These are phyloP conservation scores for Urocyon cinereoargenteus DNA, from an alignment of 2,797 vertebrate species.

Conservation along the genomic window DNA sequence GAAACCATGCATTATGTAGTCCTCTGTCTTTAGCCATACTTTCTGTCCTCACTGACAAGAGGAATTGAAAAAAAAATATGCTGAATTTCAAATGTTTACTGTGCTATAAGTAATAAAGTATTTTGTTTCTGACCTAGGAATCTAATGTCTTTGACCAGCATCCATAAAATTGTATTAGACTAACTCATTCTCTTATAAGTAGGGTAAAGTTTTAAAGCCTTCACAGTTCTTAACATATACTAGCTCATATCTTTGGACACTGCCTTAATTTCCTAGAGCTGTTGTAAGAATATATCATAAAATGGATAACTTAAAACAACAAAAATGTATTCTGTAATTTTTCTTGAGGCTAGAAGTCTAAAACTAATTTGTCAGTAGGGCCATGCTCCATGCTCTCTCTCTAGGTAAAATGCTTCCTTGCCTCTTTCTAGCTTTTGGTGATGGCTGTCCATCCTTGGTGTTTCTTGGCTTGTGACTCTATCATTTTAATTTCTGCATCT, in stretches of 20 bases:
- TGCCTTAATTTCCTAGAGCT: background rate
- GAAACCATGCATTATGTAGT: accelerated
- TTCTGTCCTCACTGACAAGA: background rate
- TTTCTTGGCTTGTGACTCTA: accelerated
- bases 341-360: background rate
- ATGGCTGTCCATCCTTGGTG: too few relatives aligned
- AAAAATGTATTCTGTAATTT: background rate
- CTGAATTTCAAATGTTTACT: background rate
- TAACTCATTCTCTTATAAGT: constrained; percentile 3
- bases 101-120: background rate
- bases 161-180: background rate
- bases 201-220: background rate
- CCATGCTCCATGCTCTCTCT: background rate
- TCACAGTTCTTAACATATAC: background rate
- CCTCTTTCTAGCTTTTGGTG: background rate
- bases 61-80: background rate
- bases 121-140: background rate
- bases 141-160: background rate
- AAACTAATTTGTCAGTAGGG: background rate
- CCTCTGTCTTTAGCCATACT: background rate
- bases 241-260: background rate
- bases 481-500: background rate
- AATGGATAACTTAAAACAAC: background rate
- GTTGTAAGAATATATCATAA: background rate
- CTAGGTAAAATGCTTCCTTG: background rate